These are phyloP conservation scores for Sceliomorpha sp. DNA, from an alignment of 2,888 invertebrate species.

Conservation along the genomic window DNA sequence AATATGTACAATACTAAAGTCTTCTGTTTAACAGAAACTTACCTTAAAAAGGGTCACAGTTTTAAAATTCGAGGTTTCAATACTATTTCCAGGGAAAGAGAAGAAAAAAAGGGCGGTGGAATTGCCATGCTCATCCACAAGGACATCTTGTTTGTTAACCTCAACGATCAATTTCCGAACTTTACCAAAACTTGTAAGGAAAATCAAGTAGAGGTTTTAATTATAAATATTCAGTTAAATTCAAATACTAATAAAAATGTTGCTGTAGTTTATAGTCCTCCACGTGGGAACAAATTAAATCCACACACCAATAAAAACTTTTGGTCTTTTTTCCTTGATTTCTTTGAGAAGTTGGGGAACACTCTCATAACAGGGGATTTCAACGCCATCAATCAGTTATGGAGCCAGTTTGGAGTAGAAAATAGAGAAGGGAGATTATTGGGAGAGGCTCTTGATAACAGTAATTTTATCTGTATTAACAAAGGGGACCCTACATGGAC, in stretches of 20 bases:
- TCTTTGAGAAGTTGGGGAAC: neutral
- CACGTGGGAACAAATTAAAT: neutral
- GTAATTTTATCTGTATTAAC: neutral
- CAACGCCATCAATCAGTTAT: neutral
- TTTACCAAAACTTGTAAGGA: neutral
- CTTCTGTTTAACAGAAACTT: constrained; percentile 8
- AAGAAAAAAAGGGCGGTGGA: constrained; percentile 15
- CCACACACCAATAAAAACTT: neutral
- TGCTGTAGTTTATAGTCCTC: neutral
- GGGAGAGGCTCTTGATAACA: neutral
- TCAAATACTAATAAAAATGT: neutral
- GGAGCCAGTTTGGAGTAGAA: neutral
- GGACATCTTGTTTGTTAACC: neutral
- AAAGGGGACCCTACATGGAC: neutral
- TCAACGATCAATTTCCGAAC: constrained; percentile 1
- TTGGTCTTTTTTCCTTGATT: neutral
- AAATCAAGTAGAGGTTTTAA: neutral
- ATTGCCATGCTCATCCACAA: constrained; percentile 8
- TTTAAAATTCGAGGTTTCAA: neutral
- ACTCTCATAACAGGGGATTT: neutral
- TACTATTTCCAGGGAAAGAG: constrained; percentile 2
- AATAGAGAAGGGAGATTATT: neutral
- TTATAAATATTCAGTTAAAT: too few species aligned
- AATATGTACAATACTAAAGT: constrained; percentile 5
- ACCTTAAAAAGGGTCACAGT: constrained; percentile 1